Evolutionary conservation across 1,140 invertebrate species (phyloP).

Genomic region (Saxidomus purpurata): DNA sequence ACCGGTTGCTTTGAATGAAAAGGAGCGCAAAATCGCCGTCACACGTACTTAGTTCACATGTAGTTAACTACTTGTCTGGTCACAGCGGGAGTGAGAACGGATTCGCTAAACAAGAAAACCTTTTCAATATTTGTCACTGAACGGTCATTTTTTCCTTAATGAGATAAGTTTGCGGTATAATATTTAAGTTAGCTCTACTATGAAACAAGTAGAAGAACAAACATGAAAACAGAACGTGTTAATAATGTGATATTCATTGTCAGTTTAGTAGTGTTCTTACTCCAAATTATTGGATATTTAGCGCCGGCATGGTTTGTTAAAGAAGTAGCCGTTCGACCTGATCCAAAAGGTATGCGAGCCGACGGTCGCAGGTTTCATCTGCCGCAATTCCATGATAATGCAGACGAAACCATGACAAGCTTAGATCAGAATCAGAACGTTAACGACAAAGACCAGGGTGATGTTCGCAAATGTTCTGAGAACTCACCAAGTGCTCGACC

Average conservation of each 20-base stretch:
- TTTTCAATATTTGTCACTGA: neutral
- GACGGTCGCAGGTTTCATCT: constrained; percentile 2
- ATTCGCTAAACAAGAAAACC: neutral
- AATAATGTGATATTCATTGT: constrained; percentile 15
- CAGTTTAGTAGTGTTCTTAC: constrained; percentile 9
- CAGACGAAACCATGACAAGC: neutral
- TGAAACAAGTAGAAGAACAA: too few species aligned
- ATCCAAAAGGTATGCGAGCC: neutral
- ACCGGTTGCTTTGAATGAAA: neutral
- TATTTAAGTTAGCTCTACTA: too few species aligned
- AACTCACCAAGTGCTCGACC: too few species aligned
- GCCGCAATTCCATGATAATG: neutral
- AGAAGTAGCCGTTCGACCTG: neutral
- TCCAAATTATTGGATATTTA: constrained; percentile 26
- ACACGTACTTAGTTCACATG: neutral
- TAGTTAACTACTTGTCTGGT: neutral
- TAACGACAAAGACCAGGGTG: neutral
- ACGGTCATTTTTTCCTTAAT: neutral
- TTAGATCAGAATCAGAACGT: neutral
- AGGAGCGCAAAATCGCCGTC: neutral
- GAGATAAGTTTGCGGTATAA: neutral
- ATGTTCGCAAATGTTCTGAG: too few species aligned
- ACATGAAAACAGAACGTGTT: constrained; percentile 15
- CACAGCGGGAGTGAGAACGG: neutral
- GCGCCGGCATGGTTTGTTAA: constrained; percentile 50